Base-by-base conservation (phyloP, 2,113 vertebrate genomes). In the Hyla sarda region DNA sequence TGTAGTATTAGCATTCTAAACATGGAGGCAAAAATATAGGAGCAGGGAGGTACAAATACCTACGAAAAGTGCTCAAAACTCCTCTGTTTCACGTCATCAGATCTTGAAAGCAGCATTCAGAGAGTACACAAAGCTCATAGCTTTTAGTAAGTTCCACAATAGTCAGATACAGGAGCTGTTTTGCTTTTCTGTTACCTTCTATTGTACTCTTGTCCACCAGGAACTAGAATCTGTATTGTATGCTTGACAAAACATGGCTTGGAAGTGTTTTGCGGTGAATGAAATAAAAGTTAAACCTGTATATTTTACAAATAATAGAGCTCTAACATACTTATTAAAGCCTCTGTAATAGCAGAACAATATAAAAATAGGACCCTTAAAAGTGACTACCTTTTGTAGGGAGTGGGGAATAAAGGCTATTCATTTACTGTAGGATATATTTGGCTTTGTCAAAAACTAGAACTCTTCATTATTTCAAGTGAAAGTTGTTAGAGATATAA, bases 401-500 rank as follows among this genome's bases (percentile, higher is more conserved):
- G 72, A 48, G 19, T 75, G 37, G 47, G 52, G 73, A 50, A 52
- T 30, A 52, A 52, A 76, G 47, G 45, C 28, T 30, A 76, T 76
- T 76, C n/a, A 76, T 76, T 76, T 52, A 50, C 47, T 50, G 47
- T 50, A 52, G 47, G 37, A 71, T 41, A 71, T 71, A 41, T 71
- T 71, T 71, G 67, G 34, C 34, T 71, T 23, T 37, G 32, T 71
- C 9, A 1, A 47, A 48, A 23, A 74, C 72, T 74, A 8, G 41
- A 74, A 48, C 72, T 47, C 34, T 41, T 73, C 37, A 74, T 74
- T 74, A 74, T 5, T 47, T 74, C 48, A 74, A 48, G 41, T 48
- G 72, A 47, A 74, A 47, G 72, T 47, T 47, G 23, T 74, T 74
- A 74, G 65, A 41, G 67, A 71, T 74, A 74, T 74, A 71, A 41